Evolutionary conservation across 64 coral and sea anemone species (phyloP), one percentile per base, ranked within the genome.

Genomic region (Montipora efflorescens): DNA sequence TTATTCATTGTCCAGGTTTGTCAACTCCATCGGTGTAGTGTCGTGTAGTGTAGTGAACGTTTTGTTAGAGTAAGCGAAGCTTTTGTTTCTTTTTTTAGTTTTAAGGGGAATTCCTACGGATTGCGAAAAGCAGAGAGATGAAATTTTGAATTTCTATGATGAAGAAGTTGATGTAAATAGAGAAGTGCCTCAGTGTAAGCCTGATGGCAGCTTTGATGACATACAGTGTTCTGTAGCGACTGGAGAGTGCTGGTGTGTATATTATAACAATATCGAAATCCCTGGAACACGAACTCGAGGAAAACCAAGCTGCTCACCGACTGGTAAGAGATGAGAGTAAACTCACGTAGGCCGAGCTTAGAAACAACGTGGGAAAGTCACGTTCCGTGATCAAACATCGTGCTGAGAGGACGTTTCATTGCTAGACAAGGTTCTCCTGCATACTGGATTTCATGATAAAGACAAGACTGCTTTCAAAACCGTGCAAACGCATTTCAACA

Each of bases 231-330:
- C 79, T 19, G 48, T 89, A 12, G 78, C 95, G 13, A 94, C 84
- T 48, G 92, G 95, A 50, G 52, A 91, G 13, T 97, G 95, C n/a
- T 97, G 95, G 95, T 97, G 95, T 92, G 95, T 97, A 5, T 94
- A 82, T 91, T 79, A 90, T 28, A 87, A 81, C 76, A 90, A 93
- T 57, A 43, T 80, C 8, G 75, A 91, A 88, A 91, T 97, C 79
- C 66, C 67, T 15, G 57, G 84, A 18, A 94, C 95, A 49, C 77
- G 78, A 79, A 91, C 77, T 5, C 77, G 87, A 53, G 92, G 92
- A 77, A 97, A 88, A 23, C 95, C 95, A 87, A 91, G 77, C 47
- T 97, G 95, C 80, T 82, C 88, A 20, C 76, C 81, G 73, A 93
- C 90, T 88, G 95, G 95, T 97, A 83, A 3, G 1, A 3, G 13